Evolutionary conservation across 2,888 invertebrate species (phyloP), one percentile per base, ranked within the genome.

Genomic region (Meghimatium bilineatum): DNA sequence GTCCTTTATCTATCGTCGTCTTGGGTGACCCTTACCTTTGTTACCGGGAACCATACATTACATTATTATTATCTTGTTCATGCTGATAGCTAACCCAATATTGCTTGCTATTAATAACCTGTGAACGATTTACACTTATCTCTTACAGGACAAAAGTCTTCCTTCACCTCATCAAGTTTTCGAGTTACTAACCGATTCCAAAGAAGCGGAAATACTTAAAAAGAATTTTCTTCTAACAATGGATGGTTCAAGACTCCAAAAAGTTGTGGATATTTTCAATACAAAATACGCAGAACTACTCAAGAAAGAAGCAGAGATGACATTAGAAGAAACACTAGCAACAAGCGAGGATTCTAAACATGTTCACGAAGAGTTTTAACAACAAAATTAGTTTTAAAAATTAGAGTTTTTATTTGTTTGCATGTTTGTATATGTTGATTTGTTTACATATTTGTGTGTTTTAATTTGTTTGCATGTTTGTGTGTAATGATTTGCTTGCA

Each of bases 61-160:
- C n/a, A n/a, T n/a, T n/a, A n/a, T n/a, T n/a, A n/a, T n/a, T n/a
- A n/a, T n/a, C n/a, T n/a, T n/a, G n/a, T n/a, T n/a, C n/a, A n/a
- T n/a, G n/a, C n/a, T n/a, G n/a, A n/a, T n/a, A n/a, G n/a, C n/a
- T n/a, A 14, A 60, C 56, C 26, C 34, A 60, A 20, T 78, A 10
- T 67, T 52, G 34, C 34, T 72, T 44, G 52, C 26, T 69, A 63
- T 80, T 23, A 56, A n/a, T n/a, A n/a, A n/a, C n/a, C n/a, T n/a
- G n/a, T n/a, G n/a, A n/a, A n/a, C n/a, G 32, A 5, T 66, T 56
- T n/a, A n/a, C n/a, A n/a, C 10, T 1, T 69, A 17, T 26, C 1
- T 34, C 36, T 69, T 36, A 5, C 69, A 69, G 69, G 38, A 36
- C 23, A 12, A 3, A 8, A 0, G 20, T 26, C 82, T 76, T 32